phyloP scores from a whole-genome alignment of 2,888 invertebrate species.

The Xylota sylvarum region DNA sequence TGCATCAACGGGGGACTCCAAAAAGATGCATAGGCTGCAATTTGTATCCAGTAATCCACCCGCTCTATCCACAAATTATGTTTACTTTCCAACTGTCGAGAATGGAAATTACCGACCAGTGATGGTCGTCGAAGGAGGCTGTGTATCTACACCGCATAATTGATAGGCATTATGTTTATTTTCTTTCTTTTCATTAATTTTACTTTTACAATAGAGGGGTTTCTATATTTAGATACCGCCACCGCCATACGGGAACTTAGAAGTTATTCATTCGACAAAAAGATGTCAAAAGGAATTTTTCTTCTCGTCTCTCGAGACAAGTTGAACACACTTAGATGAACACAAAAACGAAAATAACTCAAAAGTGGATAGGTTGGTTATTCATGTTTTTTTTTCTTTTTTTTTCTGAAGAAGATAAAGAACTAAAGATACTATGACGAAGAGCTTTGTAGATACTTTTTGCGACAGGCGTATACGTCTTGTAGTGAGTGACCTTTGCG shows the following conservation, averaged over 20 bases:
- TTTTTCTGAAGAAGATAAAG: not conserved
- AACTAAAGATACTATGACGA: conserved; percentile 25
- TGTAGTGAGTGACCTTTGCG: conserved; percentile 69
- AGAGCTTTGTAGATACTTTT: conserved; percentile 34
- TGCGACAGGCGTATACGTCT: conserved; percentile 20
- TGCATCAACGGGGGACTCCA: conserved; percentile 20
- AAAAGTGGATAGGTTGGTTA: conserved; percentile 34
- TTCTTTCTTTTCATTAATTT: conserved; percentile 60
- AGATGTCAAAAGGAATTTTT: conserved; percentile 50
- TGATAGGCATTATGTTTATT: conserved; percentile 69
- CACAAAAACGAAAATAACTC: conserved; percentile 43
- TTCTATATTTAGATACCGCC: conserved; percentile 42
- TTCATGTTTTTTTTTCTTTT: not conserved
- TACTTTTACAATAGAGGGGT: conserved; percentile 28
- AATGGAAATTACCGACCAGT: conserved; percentile 31
- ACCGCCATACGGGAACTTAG: conserved; percentile 34
- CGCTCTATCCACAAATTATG: conserved; percentile 28
- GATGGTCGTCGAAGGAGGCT: conserved; percentile 6
- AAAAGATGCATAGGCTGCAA: conserved; percentile 50
- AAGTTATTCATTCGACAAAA: conserved; percentile 39
- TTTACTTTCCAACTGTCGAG: conserved; percentile 46
- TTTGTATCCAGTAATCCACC: conserved; percentile 43
- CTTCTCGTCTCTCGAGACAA: conserved; percentile 39
- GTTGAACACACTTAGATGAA: conserved; percentile 18
- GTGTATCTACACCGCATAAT: conserved; percentile 29